phyloP scores from a whole-genome alignment of 2,888 invertebrate species.

The Aethes cnicana region DNA sequence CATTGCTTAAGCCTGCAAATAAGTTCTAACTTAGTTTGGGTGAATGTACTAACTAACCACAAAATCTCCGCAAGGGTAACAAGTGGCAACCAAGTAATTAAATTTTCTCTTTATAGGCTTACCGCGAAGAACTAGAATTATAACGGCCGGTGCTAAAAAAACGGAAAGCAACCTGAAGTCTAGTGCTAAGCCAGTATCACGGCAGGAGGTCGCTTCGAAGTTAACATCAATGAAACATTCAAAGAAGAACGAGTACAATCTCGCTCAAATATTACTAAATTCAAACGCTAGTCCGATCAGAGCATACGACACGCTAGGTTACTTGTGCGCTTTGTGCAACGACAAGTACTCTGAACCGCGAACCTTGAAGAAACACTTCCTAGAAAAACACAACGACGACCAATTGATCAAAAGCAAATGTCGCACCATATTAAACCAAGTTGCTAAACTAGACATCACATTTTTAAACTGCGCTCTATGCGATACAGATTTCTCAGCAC shows the following conservation, averaged over 20 bases:
- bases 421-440: conserved; percentile 38
- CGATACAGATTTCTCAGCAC: conserved; percentile 40
- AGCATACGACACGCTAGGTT: conserved; percentile 48
- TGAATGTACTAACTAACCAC: neutral
- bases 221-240: no score
- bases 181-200: no score
- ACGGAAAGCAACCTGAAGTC: conserved; percentile 47
- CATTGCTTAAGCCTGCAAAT: no score
- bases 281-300: conserved; percentile 61
- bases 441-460: conserved; percentile 58
- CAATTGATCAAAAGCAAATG: conserved; percentile 45
- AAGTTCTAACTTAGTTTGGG: no score
- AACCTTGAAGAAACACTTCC: conserved; percentile 51
- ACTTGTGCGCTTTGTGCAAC: conserved; percentile 51
- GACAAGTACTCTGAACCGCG: conserved; percentile 47
- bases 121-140: conserved; percentile 41
- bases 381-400: conserved; percentile 51
- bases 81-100: conserved; percentile 6
- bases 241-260: conserved; percentile 48
- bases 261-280: conserved; percentile 47
- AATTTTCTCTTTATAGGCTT: conserved; percentile 49
- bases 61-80: neutral
- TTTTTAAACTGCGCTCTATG: conserved; percentile 52
- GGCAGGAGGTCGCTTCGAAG: no score
- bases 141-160: conserved; percentile 39